These are phyloP conservation scores for Rhingia campestris DNA, from an alignment of 2,888 invertebrate species.

Conservation along the genomic window DNA sequence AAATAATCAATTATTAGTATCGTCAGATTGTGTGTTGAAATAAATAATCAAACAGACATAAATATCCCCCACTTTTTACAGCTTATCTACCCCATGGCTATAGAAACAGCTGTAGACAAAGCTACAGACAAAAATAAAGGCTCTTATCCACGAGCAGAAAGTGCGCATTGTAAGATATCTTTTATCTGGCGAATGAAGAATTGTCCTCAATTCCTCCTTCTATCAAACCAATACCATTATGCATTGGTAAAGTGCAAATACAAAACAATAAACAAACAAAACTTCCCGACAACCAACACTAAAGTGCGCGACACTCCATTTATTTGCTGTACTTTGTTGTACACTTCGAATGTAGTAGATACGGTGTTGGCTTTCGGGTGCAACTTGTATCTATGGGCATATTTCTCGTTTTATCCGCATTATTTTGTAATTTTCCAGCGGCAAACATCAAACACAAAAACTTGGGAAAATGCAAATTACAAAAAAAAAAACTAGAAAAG, in stretches of 20 bases:
- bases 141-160: conserved; percentile 56
- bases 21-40: not conserved
- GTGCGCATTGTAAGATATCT: conserved; percentile 67
- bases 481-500: conserved; percentile 39
- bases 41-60: conserved; percentile 11
- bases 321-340: conserved; percentile 59
- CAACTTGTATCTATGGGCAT: conserved; percentile 28
- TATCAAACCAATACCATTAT: conserved; percentile 2
- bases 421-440: conserved; percentile 73
- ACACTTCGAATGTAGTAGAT: conserved; percentile 6
- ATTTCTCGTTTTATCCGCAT: conserved; percentile 70
- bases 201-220: conserved; percentile 63
- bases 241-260: conserved; percentile 17
- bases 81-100: conserved; percentile 16
- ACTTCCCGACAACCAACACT: conserved; percentile 8
- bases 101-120: not conserved
- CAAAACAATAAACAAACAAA: conserved; percentile 25
- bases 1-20: conserved; percentile 16
- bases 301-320: conserved; percentile 47
- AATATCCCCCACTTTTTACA: not conserved
- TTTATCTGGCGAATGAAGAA: conserved; percentile 62
- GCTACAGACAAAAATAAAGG: conserved; percentile 27
- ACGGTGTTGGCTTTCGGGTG: not conserved
- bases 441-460: conserved; percentile 72
- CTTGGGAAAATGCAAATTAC: conserved; percentile 71